Base-by-base conservation (phyloP, 2,113 vertebrate species). In the Upupa epops region DNA sequence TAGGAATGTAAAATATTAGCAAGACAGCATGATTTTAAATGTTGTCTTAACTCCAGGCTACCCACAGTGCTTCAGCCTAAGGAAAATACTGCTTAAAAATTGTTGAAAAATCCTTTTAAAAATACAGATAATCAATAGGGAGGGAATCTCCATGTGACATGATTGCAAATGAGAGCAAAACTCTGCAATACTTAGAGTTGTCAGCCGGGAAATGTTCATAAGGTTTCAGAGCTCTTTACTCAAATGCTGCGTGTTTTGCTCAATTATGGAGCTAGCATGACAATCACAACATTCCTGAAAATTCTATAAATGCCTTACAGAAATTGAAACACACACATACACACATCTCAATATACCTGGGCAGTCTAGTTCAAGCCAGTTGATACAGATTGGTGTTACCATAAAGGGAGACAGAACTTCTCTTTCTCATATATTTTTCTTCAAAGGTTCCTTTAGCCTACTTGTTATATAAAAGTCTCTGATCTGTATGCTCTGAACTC, bases 91-190 rank as follows among this genome's bases (percentile, higher is more conserved):
- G 9, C 9, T 9, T 37, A 81, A 80, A 56, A 77, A 15, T 15
- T 8, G 3, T 26, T 81, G 9, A 48, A 56, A 88, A 45, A 18
- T 48, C 22, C 20, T 74, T 75, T n/a, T 17, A 69, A 45, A 63
- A 36, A 26, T 9, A 8, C 59, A 10, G 9, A 37, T 31, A 36
- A 69, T 66, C 46, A 45, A 29, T 18, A 9, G 17, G 0, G 0
- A 36, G n/a, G n/a, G n/a, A n/a, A 45, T 37, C 4, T 58, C 29
- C 55, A 4, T 0, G 0, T 17, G 29, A 21, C 0, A 3, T 18
- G 16, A 29, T 42, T 31, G 26, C 4, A 85, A 78, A 82, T 17
- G 52, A 88, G 20, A 59, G 3, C 18, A 83, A 29, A 26, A 42
- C 3, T 5, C 24, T 83, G 37, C 60, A 40, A 79, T 76, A 5